phyloP scores from a whole-genome alignment of 2,113 vertebrate genomes.

The Pangasianodon gigas region DNA sequence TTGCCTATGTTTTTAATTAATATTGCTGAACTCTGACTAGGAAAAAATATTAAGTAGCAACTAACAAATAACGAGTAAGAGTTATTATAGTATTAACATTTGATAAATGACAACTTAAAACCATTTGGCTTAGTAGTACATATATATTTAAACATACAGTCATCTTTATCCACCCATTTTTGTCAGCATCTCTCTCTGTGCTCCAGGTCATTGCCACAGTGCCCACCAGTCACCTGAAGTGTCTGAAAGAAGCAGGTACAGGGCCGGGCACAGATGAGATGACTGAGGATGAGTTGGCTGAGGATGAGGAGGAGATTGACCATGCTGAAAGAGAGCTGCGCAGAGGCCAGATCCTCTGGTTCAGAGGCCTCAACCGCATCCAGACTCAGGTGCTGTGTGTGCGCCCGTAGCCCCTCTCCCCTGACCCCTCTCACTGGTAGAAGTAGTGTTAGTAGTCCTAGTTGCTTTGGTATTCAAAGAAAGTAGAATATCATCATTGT shows the following conservation, averaged over 20 bases:
- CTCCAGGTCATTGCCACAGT: conserved; percentile 84
- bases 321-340: conserved; percentile 87
- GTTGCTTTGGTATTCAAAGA: conserved; percentile 6
- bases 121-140: background rate
- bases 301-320: conserved; percentile 91
- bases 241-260: conserved; percentile 86
- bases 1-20: background rate
- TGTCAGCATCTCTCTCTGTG: conserved; percentile 11
- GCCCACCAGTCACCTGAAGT: conserved; percentile 84
- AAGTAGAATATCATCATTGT: conserved; percentile 34
- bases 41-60: background rate
- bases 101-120: background rate
- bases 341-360: conserved; percentile 91
- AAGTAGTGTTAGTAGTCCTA: conserved; percentile 27
- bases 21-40: background rate
- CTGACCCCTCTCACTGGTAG: background rate
- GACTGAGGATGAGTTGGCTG: conserved; percentile 83
- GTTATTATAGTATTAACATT: background rate
- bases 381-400: conserved; percentile 85
- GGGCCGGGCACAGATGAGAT: conserved; percentile 82
- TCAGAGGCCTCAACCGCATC: conserved; percentile 89
- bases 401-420: background rate
- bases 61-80: background rate
- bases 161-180: background rate
- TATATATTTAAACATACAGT: background rate